Evolutionary conservation across 1,140 invertebrate species (phyloP).

Genomic region (Rhopalosiphum maidis): DNA sequence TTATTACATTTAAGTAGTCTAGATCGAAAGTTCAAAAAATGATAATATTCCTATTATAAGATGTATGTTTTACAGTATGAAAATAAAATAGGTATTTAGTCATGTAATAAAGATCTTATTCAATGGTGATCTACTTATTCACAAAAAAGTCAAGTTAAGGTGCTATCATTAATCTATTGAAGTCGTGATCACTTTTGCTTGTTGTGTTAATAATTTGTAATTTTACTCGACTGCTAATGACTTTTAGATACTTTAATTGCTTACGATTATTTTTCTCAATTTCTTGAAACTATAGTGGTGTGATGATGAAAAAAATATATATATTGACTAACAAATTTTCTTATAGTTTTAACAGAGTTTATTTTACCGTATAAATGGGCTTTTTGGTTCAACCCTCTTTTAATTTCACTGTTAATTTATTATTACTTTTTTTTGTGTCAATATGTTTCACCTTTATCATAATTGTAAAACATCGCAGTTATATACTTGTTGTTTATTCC

Average conservation of each 20-base stretch:
- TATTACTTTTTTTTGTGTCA: not conserved
- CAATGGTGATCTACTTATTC: not conserved
- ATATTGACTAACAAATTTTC: not conserved
- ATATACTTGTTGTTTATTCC: not conserved
- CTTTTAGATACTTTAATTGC: not conserved
- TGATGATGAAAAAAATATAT: not conserved
- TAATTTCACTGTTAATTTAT: slow-evolving; percentile 9
- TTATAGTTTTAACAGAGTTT: slow-evolving; percentile 34
- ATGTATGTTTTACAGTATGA: not conserved
- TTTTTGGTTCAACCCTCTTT: not conserved
- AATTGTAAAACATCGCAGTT: not conserved
- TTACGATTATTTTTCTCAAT: not conserved
- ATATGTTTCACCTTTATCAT: not conserved
- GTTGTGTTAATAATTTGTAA: slow-evolving; percentile 30
- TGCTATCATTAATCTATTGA: slow-evolving; percentile 26
- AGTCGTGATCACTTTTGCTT: slow-evolving; percentile 27
- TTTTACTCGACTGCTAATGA: not conserved
- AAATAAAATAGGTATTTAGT: not conserved
- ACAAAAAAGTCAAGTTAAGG: slow-evolving; percentile 25
- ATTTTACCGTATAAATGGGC: not conserved
- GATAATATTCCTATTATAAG: not conserved
- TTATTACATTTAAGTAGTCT: not conserved
- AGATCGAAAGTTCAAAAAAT: not conserved
- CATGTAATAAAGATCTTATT: not conserved
- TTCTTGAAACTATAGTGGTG: not conserved